A percentile compares a stretch with the other conserved stretches of the same genome.
Conservation (phyloP, 2,888 invertebrate genomes). For the Sesia apiformis region DNA sequence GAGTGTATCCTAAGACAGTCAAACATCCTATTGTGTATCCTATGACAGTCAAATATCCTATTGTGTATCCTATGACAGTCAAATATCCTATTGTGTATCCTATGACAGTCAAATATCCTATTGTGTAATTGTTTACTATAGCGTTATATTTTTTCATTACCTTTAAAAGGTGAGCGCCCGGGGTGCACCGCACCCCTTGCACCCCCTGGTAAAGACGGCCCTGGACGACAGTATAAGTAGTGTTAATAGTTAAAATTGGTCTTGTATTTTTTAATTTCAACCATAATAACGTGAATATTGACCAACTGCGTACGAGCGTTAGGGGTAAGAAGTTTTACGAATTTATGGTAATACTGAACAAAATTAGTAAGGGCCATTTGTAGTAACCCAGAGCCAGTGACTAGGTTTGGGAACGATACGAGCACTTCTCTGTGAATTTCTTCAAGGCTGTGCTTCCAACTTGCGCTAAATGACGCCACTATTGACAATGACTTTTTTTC, state of each 20-base stretch:
- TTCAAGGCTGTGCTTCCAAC: slow-evolving; percentile 97
- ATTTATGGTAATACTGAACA: slow-evolving; percentile 97
- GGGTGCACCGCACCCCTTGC: too few species aligned
- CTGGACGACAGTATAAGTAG: background rate
- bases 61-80: too few species aligned
- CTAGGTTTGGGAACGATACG: slow-evolving; percentile 95
- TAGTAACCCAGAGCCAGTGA: slow-evolving; percentile 94
- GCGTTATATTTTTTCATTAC: background rate
- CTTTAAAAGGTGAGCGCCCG: too few species aligned
- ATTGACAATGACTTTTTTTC: slow-evolving; percentile 89
- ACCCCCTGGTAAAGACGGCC: too few species aligned
- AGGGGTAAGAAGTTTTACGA: slow-evolving; percentile 94
- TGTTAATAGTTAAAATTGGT: slow-evolving; percentile 82
- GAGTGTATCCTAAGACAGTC: too few species aligned
- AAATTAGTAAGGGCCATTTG: slow-evolving; percentile 96
- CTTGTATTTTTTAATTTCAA: slow-evolving; percentile 99
- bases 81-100: too few species aligned
- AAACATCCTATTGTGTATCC: too few species aligned
- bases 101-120: too few species aligned
- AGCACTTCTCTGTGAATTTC: slow-evolving; percentile 95
- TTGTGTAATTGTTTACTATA: too few species aligned
- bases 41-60: too few species aligned
- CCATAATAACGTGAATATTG: slow-evolving; percentile 99
- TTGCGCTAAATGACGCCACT: slow-evolving; percentile 91
- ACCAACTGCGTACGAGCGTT: slow-evolving; percentile 91